phyloP scores from a whole-genome alignment of 2,113 vertebrate genomes.

The Mungos mungo region DNA sequence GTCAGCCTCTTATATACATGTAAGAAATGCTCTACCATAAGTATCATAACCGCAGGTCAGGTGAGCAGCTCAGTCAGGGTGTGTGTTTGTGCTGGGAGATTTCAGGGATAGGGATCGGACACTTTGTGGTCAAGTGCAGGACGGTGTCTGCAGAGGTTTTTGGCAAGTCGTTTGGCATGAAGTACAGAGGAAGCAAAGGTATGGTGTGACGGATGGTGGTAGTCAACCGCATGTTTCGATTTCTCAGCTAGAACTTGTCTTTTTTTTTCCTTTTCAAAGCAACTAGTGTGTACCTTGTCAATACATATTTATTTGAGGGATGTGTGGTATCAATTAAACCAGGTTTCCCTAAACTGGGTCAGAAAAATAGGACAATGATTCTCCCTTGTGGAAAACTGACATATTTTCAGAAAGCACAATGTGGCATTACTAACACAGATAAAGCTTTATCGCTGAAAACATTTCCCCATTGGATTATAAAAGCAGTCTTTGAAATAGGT shows the following conservation, averaged over 20 bases:
- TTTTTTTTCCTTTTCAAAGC: constrained; percentile 36
- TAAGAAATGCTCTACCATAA: not conserved
- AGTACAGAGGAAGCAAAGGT: not conserved
- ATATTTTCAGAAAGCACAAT: constrained; percentile 35
- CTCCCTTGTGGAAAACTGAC: not conserved
- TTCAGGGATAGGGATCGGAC: not conserved
- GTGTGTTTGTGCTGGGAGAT: not conserved
- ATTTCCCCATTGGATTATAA: constrained; percentile 26
- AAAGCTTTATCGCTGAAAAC: not conserved
- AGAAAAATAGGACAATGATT: constrained; percentile 29
- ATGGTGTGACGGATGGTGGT: not conserved
- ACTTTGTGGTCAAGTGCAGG: not conserved
- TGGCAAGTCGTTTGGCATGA: not conserved
- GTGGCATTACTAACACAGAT: not conserved
- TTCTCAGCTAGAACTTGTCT: constrained; percentile 1
- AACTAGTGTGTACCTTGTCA: not conserved
- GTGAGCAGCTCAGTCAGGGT: not conserved
- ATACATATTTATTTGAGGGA: constrained; percentile 10
- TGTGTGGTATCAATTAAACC: not conserved
- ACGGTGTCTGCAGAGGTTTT: not conserved
- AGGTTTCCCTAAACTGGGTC: constrained; percentile 37
- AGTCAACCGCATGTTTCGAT: not conserved
- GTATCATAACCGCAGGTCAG: not conserved
- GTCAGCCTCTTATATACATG: not conserved
- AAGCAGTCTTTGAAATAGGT: constrained; percentile 28